Conservation (phyloP, 1,140 invertebrate species). For the Manduca sexta region DNA sequence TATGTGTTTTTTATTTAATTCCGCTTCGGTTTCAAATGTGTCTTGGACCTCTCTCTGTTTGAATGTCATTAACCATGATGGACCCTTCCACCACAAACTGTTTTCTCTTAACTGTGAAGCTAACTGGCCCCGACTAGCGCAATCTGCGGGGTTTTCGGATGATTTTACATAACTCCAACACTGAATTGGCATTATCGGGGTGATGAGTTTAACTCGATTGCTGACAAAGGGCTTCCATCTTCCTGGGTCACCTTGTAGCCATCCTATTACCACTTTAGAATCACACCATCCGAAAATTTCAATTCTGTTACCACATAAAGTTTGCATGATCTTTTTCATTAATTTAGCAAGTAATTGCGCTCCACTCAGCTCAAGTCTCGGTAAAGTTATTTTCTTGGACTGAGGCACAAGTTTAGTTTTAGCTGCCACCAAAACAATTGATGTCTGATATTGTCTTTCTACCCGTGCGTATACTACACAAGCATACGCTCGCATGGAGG, state of each 20-base stretch:
- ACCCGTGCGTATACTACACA: too few species aligned
- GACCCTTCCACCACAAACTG: slow-evolving; percentile 21
- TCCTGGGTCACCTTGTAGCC: slow-evolving; percentile 9
- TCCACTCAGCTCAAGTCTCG: too few species aligned
- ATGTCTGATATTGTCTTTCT: too few species aligned
- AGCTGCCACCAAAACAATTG: too few species aligned
- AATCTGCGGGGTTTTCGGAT: slow-evolving; percentile 23
- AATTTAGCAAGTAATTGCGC: too few species aligned
- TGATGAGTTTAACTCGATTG: slow-evolving; percentile 8
- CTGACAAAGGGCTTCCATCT: slow-evolving; percentile 10
- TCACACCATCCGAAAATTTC: slow-evolving; percentile 11
- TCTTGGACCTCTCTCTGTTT: not conserved
- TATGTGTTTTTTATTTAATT: too few species aligned
- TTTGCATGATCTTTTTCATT: too few species aligned
- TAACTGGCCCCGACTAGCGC: slow-evolving; percentile 21
- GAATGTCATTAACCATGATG: slow-evolving; percentile 13
- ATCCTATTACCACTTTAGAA: slow-evolving; percentile 13
- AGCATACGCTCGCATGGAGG: too few species aligned
- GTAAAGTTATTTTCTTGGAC: too few species aligned
- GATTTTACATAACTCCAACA: slow-evolving; percentile 22
- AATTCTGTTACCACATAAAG: too few species aligned
- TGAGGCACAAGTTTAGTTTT: too few species aligned
- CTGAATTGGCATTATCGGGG: slow-evolving; percentile 7
- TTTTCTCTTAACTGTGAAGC: slow-evolving; percentile 12
- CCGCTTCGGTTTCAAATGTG: too few species aligned